Base-by-base conservation (phyloP, 64 coral and sea anemone genomes). In the Hydrozoanthus tunicans region DNA sequence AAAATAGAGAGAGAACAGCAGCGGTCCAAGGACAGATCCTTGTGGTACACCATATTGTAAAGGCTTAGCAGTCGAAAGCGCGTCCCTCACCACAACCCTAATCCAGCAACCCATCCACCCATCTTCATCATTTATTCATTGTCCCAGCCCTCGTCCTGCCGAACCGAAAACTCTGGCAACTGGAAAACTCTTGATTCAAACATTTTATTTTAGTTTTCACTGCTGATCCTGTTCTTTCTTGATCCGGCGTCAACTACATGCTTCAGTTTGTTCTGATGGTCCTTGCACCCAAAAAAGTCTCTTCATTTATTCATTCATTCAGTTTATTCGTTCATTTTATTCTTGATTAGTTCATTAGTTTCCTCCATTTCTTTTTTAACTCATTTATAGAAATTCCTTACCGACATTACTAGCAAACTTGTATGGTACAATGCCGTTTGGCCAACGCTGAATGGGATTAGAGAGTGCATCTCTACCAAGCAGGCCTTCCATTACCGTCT, bases 341-440 rank as follows among this genome's bases (percentile, higher is more conserved):
- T 27, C 6, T 5, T 73, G 5, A 70, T 32, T 9, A 3, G 4
- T 27, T 73, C 24, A 73, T 27, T 73, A 8, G 3, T 3, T 32
- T 76, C 53, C 14, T 52, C 14, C 53, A 4, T 12, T 43, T 5
- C 27, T 12, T 13, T 73, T 11, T 15, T 3, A 15, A 66, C 11
- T 15, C 17, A 66, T 66, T 6, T 5, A 56, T 3, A 13, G 15
- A 72, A 57, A 12, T 1, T 8, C 59, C 84, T 74, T 60, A 88
- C 84, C 13, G 12, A 58, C 23, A 60, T 56, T 59, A 1, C n/a
- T 56, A 51, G 84, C 84, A 75, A 75, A 88, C 68, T 59, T 73
- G 57, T 88, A 88, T 4, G 84, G 84, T 58, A 88, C 84, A 74
- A 88, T 15, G 56, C 84, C 84, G 59, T 62, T 74, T 23, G 84